Evolutionary conservation across 2,888 invertebrate genomes (phyloP).

Genomic region (Scrobipalpa costella): DNA sequence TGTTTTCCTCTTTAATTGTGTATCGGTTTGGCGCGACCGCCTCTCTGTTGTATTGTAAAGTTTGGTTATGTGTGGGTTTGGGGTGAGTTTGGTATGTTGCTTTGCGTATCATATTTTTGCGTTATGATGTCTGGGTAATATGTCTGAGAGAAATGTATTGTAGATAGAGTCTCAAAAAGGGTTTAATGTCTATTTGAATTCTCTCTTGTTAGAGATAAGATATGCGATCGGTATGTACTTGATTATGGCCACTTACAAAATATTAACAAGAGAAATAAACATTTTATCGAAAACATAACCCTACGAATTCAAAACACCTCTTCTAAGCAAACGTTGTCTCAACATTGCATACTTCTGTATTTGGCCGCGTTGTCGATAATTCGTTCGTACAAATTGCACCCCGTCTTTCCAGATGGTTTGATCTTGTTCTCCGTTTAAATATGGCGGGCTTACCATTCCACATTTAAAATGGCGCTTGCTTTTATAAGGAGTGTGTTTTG

Average conservation of each 20-base stretch:
- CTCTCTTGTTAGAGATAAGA: too few relatives aligned
- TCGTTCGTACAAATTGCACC: constrained; percentile 27
- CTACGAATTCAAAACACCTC: constrained; percentile 8
- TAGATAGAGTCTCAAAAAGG: too few relatives aligned
- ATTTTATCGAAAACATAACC: constrained; percentile 3
- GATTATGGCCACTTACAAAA: not conserved
- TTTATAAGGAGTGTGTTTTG: constrained; percentile 15
- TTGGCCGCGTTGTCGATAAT: constrained; percentile 28
- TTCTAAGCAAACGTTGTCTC: not conserved
- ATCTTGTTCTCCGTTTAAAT: constrained; percentile 31
- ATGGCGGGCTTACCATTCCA: constrained; percentile 27
- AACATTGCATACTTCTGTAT: constrained; percentile 20
- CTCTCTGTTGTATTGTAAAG: constrained; percentile 32
- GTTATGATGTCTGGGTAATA: not conserved
- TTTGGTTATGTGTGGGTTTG: constrained; percentile 24
- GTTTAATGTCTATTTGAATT: too few relatives aligned
- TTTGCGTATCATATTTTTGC: not conserved
- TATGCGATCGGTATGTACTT: not conserved
- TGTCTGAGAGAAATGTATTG: not conserved
- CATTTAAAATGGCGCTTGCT: constrained; percentile 21
- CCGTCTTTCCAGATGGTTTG: constrained; percentile 25
- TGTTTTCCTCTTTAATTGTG: constrained; percentile 79
- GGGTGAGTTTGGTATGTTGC: not conserved
- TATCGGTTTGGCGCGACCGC: constrained; percentile 65
- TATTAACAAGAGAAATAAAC: not conserved